Evolutionary conservation across 2,888 invertebrate genomes (phyloP), one percentile per base, ranked within the genome.

Genomic region (Elegia similella): DNA sequence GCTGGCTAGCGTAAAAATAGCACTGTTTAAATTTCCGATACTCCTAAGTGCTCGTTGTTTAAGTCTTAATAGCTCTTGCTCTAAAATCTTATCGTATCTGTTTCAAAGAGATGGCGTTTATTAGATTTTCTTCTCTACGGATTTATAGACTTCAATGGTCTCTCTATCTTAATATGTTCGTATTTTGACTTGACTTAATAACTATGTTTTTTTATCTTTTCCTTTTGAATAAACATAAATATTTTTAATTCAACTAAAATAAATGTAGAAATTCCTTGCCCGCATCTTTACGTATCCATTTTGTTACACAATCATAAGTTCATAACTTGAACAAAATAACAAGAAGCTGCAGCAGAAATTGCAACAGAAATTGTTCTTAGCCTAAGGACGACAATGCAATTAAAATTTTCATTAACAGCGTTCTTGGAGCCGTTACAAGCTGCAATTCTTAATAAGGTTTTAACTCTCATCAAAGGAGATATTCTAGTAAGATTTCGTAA

Each of bases 401-500:
- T 50, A 34, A 34, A 34, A 16, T 16, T 50, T 34, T 50, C 50
- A 50, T 50, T 50, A 50, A 16, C 34, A 50, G 34, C 50, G 32
- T 34, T 34, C 50, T 50, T 50, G 50, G 17, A 50, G 50, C 16
- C 13, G 6, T 16, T 34, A 34, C 50, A 16, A 50, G 42, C 52
- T 42, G 52, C 34, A 42, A 38, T 17, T n/a, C 17, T 23, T 52
- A 52, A 52, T 29, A 42, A 47, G 42, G 46, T 48, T 58, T 42
- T 53, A 52, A 56, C 59, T 58, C 56, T 55, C 58, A 56, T 48
- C 59, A 67, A 52, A 55, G 58, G 63, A 59, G 59, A 58, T 59
- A 59, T 66, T 62, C 61, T 64, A 60, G 62, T 62, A 47, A 69
- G 63, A 64, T 65, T 71, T 66, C 67, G 59, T 60, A 67, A 68